phyloP scores from a whole-genome alignment of 92 coral and sea anemone genomes.

The Actinostola sp. region DNA sequence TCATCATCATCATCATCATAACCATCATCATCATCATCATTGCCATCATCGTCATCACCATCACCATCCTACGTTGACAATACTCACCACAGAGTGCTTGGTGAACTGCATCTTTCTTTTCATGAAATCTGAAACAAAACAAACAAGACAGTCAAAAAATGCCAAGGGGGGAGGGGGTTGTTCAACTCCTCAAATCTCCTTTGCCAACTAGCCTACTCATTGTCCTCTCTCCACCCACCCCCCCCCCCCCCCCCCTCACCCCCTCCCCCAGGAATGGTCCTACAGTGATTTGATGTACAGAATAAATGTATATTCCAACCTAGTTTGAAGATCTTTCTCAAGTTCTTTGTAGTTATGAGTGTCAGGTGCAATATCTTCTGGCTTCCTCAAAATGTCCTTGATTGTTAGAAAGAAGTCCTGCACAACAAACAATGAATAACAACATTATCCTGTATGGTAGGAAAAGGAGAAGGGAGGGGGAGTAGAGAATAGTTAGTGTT shows the following conservation, averaged over 20 bases:
- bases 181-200: no score
- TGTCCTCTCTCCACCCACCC: not conserved
- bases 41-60: not conserved
- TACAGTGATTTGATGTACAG: not conserved
- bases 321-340: constrained; percentile 89
- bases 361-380: constrained; percentile 71
- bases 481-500: no score
- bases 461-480: no score
- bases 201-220: not conserved
- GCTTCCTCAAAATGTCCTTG: constrained; percentile 88
- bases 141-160: not conserved
- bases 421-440: not conserved
- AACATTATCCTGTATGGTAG: not conserved
- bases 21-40: not conserved
- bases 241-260: not conserved
- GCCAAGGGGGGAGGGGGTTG: not conserved
- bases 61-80: not conserved
- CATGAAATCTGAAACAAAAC: constrained; percentile 69
- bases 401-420: constrained; percentile 94
- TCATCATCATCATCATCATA: no score
- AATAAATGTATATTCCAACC: constrained; percentile 66
- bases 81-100: constrained; percentile 90
- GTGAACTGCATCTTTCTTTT: constrained; percentile 82
- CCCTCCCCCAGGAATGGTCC: no score
- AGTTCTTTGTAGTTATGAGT: constrained; percentile 85